Conservation (phyloP, 2,888 invertebrate genomes). For the Dynastes hyllus region DNA sequence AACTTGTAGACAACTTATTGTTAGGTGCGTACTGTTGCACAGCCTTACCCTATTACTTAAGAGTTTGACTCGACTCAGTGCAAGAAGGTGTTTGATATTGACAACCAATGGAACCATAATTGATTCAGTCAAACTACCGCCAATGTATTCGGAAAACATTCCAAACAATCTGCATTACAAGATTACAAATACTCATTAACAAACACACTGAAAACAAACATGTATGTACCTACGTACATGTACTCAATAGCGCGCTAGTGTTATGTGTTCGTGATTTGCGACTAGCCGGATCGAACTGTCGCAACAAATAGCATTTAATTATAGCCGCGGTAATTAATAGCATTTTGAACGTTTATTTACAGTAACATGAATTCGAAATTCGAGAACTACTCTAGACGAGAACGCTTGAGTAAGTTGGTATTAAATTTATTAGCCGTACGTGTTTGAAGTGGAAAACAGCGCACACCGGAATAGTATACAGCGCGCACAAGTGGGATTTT, state of each 20-base stretch:
- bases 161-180: not conserved
- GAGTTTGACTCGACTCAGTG: too few relatives aligned
- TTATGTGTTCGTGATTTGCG: constrained; percentile 23
- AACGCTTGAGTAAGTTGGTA: constrained; percentile 37
- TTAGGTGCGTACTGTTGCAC: too few relatives aligned
- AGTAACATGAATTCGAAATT: constrained; percentile 39
- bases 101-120: too few relatives aligned
- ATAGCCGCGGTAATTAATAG: constrained; percentile 38
- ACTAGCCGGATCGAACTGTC: constrained; percentile 28
- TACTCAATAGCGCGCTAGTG: not conserved
- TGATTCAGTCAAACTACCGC: too few relatives aligned
- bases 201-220: not conserved
- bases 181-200: not conserved
- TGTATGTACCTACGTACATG: not conserved
- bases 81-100: too few relatives aligned
- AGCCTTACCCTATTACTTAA: too few relatives aligned
- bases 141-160: not conserved
- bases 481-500: not conserved
- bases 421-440: constrained; percentile 49
- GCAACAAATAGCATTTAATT: constrained; percentile 43
- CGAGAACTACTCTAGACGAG: constrained; percentile 32
- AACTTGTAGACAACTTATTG: too few relatives aligned
- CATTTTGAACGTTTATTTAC: constrained; percentile 42
- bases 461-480: constrained; percentile 26
- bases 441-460: constrained; percentile 46